These are phyloP conservation scores for Mustela erminea DNA, from an alignment of 2,797 vertebrate species.

Conservation along the genomic window DNA sequence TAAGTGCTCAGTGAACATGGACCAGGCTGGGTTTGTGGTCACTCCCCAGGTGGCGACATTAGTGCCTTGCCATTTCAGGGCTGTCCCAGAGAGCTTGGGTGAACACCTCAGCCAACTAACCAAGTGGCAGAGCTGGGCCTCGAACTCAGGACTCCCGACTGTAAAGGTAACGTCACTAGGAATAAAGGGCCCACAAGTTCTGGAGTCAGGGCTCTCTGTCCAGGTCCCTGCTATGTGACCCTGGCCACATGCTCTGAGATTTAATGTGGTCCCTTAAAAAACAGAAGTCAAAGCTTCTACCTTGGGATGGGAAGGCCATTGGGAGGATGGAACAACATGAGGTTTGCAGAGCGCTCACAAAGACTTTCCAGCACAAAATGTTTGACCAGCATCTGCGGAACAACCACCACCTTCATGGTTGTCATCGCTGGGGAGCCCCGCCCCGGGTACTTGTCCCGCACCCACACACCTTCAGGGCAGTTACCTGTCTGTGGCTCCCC, in stretches of 20 bases:
- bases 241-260: not conserved
- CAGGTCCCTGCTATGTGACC: not conserved
- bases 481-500: constrained; percentile 78
- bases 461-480: not conserved
- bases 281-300: not conserved
- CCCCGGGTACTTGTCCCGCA: rapidly evolving
- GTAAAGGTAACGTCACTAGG: not conserved
- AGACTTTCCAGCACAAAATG: not conserved
- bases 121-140: not conserved
- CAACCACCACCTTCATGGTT: rapidly evolving
- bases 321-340: not conserved
- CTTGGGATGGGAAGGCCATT: not conserved
- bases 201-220: not conserved
- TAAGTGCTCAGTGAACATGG: not conserved
- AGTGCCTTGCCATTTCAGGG: too few species aligned
- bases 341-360: not conserved
- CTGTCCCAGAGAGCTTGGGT: not conserved
- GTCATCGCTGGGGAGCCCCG: not conserved
- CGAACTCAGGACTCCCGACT: not conserved
- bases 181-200: not conserved
- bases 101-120: not conserved
- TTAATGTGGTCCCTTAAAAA: not conserved
- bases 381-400: not conserved
- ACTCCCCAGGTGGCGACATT: rapidly evolving
- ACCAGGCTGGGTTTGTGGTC: not conserved